A percentile compares a stretch with the other conserved stretches of the same genome.
Evolutionary conservation across 2,888 invertebrate genomes (phyloP).

Genomic region (Cancer borealis): DNA sequence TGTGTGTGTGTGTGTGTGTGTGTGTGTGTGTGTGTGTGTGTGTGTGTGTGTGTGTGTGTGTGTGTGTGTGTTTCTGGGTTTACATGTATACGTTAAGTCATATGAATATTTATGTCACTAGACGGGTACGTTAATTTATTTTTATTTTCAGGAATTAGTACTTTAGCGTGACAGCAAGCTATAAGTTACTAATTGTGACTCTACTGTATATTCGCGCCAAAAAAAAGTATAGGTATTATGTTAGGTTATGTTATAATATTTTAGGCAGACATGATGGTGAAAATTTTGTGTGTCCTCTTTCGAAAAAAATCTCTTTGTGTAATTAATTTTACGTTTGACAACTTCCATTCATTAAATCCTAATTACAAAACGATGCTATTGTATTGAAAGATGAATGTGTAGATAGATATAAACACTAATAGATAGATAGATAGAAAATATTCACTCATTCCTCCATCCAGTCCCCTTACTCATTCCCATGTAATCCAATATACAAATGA

Average conservation of each 20-base stretch:
- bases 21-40: conserved; percentile 40
- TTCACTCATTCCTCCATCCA: too few relatives aligned
- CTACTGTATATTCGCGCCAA: not conserved
- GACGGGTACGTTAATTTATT: too few relatives aligned
- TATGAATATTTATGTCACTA: not conserved
- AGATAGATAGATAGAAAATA: too few relatives aligned
- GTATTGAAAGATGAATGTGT: too few relatives aligned
- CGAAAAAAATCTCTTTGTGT: not conserved
- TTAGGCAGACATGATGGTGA: not conserved
- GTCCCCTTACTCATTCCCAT: too few relatives aligned
- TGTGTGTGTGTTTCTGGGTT: not conserved
- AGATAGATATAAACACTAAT: too few relatives aligned
- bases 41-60: conserved; percentile 40
- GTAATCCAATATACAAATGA: too few relatives aligned
- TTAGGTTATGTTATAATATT: not conserved
- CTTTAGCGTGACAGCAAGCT: not conserved
- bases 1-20: conserved; percentile 40
- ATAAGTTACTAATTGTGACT: not conserved
- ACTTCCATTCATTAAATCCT: not conserved
- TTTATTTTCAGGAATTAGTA: conserved; percentile 10
- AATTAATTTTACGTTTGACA: not conserved
- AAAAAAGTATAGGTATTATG: too few relatives aligned
- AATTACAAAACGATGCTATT: too few relatives aligned
- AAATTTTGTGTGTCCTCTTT: not conserved
- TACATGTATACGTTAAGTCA: not conserved